A percentile compares a stretch with the other conserved stretches of the same genome.
These are phyloP conservation scores for Leptonema lineaticorne DNA, from an alignment of 1,140 invertebrate genomes.

Conservation along the genomic window DNA sequence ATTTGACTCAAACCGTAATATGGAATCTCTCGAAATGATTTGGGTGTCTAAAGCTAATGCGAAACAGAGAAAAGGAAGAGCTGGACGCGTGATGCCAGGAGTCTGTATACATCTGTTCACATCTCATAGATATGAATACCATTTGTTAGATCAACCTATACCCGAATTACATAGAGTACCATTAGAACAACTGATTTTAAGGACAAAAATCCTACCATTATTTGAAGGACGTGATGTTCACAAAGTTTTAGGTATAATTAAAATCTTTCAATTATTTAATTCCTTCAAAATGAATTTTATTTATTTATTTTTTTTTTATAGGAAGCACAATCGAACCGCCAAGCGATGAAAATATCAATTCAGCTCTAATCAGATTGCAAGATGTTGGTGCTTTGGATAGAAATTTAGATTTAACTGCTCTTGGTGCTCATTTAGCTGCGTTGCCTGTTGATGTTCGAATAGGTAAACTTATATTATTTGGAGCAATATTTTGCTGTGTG, in stretches of 20 bases:
- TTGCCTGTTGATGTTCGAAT: slow-evolving; percentile 89
- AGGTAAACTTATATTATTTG: slow-evolving; percentile 87
- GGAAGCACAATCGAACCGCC: slow-evolving; percentile 81
- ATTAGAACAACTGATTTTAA: slow-evolving; percentile 83
- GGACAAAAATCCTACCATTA: slow-evolving; percentile 81
- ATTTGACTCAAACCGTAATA: slow-evolving; percentile 81
- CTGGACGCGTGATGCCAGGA: slow-evolving; percentile 86
- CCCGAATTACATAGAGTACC: slow-evolving; percentile 85
- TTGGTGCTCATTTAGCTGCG: slow-evolving; percentile 86
- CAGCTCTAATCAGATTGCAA: slow-evolving; percentile 73
- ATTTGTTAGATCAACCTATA: slow-evolving; percentile 62
- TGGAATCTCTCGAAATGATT: slow-evolving; percentile 78
- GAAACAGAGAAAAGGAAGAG: slow-evolving; percentile 78
- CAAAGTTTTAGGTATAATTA: slow-evolving; percentile 62
- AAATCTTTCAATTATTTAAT: not conserved
- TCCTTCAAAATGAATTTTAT: not conserved
- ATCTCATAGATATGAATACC: slow-evolving; percentile 63
- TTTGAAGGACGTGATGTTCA: slow-evolving; percentile 64
- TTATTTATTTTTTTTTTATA: slow-evolving; percentile 43
- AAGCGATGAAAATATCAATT: slow-evolving; percentile 68
- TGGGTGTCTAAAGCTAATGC: slow-evolving; percentile 83
- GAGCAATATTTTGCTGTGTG: slow-evolving; percentile 89
- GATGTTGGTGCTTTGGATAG: slow-evolving; percentile 86
- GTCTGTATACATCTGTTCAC: slow-evolving; percentile 81
- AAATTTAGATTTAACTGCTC: slow-evolving; percentile 75